These are phyloP conservation scores for Callyntrura sp. DNA, from an alignment of 2,888 invertebrate species.

Conservation along the genomic window DNA sequence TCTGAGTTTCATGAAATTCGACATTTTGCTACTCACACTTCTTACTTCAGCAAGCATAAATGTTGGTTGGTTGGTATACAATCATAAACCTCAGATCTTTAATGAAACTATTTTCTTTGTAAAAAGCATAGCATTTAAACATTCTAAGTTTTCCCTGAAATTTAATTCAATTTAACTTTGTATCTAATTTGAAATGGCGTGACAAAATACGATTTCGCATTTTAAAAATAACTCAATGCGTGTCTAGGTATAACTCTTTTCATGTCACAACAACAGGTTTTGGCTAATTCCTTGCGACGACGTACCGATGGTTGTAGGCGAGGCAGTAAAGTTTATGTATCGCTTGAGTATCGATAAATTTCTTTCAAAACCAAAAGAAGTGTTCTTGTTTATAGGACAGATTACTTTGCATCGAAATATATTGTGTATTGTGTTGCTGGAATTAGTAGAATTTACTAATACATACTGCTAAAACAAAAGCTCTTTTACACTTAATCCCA, in stretches of 20 bases:
- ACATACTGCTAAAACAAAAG: no score
- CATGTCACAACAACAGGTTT: background rate
- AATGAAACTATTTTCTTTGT: slow-evolving; percentile 32
- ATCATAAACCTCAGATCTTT: slow-evolving; percentile 26
- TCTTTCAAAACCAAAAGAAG: no score
- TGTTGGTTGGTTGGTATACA: background rate
- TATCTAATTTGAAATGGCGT: background rate
- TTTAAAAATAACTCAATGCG: slow-evolving; percentile 4
- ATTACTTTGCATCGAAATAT: no score
- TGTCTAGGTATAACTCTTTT: background rate
- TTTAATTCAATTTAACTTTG: background rate
- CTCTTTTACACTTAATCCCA: no score
- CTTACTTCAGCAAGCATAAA: background rate
- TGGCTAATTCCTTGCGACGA: background rate
- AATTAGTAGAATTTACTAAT: no score
- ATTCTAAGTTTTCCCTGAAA: slow-evolving; percentile 4
- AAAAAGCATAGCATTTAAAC: background rate
- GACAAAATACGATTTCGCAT: background rate
- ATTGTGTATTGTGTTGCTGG: no score
- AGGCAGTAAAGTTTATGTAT: no score
- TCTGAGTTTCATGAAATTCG: slow-evolving; percentile 8
- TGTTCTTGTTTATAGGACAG: no score
- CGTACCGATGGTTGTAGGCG: no score
- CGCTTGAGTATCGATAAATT: no score
- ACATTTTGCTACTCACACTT: slow-evolving; percentile 15